Percentiles rank a stretch among this genome's conserved stretches.
phyloP scores from a whole-genome alignment of 2,113 vertebrate genomes.

The Scopus umbretta region DNA sequence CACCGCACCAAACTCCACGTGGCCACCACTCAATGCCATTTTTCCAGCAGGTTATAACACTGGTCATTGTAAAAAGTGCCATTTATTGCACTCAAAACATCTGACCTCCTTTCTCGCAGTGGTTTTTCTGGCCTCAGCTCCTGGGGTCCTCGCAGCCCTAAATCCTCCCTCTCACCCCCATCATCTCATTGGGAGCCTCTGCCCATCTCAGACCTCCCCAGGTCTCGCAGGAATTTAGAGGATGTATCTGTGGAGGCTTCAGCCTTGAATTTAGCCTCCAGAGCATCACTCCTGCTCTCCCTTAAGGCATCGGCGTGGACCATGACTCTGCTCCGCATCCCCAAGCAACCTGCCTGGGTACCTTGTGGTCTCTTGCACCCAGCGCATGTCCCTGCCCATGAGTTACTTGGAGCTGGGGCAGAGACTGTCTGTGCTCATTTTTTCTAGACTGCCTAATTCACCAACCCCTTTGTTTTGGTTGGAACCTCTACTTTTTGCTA shows the following conservation, averaged over 20 bases:
- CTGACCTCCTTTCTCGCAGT: background rate
- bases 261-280: background rate
- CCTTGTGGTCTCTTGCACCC: background rate
- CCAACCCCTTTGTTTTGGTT: background rate
- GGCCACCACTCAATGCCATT: background rate
- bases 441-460: background rate
- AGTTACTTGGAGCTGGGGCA: background rate
- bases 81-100: background rate
- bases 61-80: background rate
- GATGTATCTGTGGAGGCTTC: background rate
- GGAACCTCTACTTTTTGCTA: background rate
- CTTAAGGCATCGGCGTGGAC: rapidly evolving
- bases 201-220: background rate
- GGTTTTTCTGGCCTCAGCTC: background rate
- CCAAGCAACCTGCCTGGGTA: background rate
- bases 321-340: background rate
- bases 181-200: background rate
- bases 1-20: rapidly evolving
- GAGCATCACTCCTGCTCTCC: background rate
- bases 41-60: background rate
- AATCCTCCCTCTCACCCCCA: background rate
- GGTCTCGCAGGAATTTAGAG: background rate
- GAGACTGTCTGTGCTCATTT: background rate
- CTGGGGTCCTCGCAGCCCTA: rapidly evolving
- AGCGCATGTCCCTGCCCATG: rapidly evolving